Percentiles rank a stretch among this genome's conserved stretches.
Conservation (phyloP, 2,797 vertebrate species). For the Distichodus sexfasciatus region DNA sequence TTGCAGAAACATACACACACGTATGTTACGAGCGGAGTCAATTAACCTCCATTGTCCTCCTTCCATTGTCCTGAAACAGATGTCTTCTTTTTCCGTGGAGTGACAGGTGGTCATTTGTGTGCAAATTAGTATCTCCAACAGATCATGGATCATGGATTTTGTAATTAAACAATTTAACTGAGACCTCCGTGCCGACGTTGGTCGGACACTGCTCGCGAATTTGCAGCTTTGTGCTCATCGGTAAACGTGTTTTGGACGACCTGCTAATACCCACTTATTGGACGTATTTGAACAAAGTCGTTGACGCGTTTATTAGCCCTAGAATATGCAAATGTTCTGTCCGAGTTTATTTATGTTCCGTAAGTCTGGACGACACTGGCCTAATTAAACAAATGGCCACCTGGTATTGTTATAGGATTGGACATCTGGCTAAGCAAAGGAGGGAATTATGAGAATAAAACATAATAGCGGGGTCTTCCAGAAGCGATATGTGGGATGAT, state of each 20-base stretch:
- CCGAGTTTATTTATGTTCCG: conserved; percentile 54
- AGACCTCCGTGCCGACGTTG: not conserved
- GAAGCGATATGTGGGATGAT: conserved; percentile 51
- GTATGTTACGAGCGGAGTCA: conserved; percentile 32
- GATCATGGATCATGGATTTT: conserved; percentile 35
- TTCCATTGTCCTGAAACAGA: conserved; percentile 47
- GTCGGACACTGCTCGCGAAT: conserved; percentile 3
- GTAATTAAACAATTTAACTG: conserved; percentile 28
- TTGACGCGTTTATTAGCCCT: not conserved
- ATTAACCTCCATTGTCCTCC: conserved; percentile 39
- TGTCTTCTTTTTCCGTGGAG: conserved; percentile 37
- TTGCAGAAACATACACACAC: conserved; percentile 27
- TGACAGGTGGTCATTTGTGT: conserved; percentile 53
- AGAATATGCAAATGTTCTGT: conserved; percentile 7
- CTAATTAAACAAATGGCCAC: conserved; percentile 76
- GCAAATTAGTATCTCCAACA: conserved; percentile 37
- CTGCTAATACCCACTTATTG: not conserved
- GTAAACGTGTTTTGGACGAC: not conserved
- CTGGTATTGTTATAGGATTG: conserved; percentile 66
- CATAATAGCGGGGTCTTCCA: conserved; percentile 51
- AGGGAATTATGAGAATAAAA: conserved; percentile 68
- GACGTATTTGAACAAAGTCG: not conserved
- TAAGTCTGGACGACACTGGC: conserved; percentile 67
- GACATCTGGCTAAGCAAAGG: conserved; percentile 79
- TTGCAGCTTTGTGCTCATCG: not conserved